Conservation (phyloP, 2,888 invertebrate genomes). For the Pherbina coryleti region DNA sequence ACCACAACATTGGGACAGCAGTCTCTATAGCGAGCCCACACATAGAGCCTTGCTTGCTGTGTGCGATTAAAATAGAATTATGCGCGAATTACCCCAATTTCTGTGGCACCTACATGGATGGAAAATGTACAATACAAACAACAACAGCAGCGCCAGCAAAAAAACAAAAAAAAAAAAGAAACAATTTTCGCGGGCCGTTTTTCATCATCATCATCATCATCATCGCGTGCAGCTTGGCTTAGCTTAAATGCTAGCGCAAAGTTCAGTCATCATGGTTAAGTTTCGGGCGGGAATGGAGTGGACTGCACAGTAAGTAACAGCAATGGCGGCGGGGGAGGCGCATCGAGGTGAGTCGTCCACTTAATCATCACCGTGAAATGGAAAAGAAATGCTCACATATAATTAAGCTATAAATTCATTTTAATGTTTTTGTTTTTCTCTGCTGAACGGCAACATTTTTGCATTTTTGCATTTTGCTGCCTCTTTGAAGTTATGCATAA, state of each 20-base stretch:
- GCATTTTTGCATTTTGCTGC: conserved; percentile 17
- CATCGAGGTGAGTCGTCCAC: background rate
- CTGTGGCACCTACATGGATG: conserved; percentile 6
- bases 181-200: conserved; percentile 14
- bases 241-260: conserved; percentile 7
- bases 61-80: conserved; percentile 34
- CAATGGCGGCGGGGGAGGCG: background rate
- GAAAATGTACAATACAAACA: background rate
- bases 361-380: conserved; percentile 37
- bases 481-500: conserved; percentile 27
- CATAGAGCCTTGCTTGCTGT: background rate
- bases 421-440: conserved; percentile 25
- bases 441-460: background rate
- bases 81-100: conserved; percentile 37
- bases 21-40: background rate
- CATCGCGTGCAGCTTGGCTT: conserved; percentile 31
- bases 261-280: conserved; percentile 18
- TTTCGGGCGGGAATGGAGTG: background rate
- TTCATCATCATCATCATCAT: background rate
- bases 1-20: background rate
- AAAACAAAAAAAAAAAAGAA: background rate
- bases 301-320: background rate
- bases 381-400: conserved; percentile 36
- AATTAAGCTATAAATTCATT: conserved; percentile 38
- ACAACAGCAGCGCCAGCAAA: background rate